Evolutionary conservation across 2,888 invertebrate species (phyloP).

Genomic region (Diplolepis rosae): DNA sequence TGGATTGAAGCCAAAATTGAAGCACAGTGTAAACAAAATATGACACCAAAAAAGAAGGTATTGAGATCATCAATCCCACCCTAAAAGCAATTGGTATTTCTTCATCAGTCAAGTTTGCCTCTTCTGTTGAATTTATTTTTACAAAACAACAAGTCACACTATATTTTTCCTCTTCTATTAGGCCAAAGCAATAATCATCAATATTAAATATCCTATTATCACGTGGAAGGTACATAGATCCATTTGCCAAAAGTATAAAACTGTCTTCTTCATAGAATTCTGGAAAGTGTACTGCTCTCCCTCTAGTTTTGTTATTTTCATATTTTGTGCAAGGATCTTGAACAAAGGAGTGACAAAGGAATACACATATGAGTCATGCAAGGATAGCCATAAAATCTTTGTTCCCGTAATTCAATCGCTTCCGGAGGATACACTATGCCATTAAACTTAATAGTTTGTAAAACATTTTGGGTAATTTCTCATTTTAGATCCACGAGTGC

Average conservation of each 20-base stretch:
- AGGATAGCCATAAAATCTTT: background rate
- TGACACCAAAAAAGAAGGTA: background rate
- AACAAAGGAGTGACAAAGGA: background rate
- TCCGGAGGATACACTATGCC: background rate
- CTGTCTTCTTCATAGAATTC: background rate
- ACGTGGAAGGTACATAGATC: background rate
- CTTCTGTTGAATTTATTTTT: background rate
- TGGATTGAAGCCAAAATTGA: too few species aligned
- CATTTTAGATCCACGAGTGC: background rate
- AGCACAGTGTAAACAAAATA: background rate
- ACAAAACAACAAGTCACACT: background rate
- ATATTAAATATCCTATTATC: background rate
- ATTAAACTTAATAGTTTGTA: background rate
- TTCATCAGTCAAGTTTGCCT: background rate
- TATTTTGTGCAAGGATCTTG: background rate
- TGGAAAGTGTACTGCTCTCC: background rate
- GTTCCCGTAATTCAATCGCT: background rate
- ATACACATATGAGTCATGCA: background rate
- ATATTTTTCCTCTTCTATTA: background rate
- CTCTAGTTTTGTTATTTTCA: background rate
- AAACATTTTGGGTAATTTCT: background rate
- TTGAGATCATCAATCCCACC: background rate
- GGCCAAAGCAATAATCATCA: background rate
- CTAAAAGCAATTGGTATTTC: background rate
- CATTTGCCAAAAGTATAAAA: background rate